Percentiles rank a stretch among this genome's conserved stretches.
Evolutionary conservation across 2,797 vertebrate species (phyloP).

Genomic region (Acrossocheilus fasciatus): DNA sequence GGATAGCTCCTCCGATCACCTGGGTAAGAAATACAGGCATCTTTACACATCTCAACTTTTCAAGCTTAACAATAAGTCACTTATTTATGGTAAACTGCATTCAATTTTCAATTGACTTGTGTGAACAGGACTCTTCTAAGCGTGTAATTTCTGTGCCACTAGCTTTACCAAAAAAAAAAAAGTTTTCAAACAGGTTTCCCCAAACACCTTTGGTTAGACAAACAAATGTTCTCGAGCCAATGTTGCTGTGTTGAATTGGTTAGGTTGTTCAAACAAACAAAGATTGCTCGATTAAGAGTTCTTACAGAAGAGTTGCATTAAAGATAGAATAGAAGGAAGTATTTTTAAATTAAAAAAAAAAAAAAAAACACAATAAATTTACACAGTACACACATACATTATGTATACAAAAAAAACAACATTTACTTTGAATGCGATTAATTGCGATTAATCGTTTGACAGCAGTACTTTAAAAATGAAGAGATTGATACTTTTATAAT

Average conservation of each 20-base stretch:
- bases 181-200: background rate
- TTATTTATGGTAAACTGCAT: background rate
- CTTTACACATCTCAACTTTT: conserved; percentile 9
- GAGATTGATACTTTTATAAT: background rate
- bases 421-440: too few species aligned
- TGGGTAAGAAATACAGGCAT: conserved; percentile 65
- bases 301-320: background rate
- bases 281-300: too few species aligned
- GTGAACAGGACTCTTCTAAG: background rate
- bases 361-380: too few species aligned
- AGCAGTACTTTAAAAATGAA: background rate
- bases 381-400: too few species aligned
- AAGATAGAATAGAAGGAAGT: background rate
- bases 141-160: background rate
- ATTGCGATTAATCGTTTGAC: too few species aligned
- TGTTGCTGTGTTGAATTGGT: background rate
- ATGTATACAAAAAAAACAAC: too few species aligned
- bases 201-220: background rate
- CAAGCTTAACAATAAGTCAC: background rate
- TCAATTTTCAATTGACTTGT: background rate
- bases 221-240: background rate
- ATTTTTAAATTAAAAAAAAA: too few species aligned
- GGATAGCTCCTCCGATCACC: conserved; percentile 89
- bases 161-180: background rate
- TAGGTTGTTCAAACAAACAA: background rate